These are phyloP conservation scores for Lycopodina hypogea DNA, from an alignment of 37 sponge, comb jelly and placozoan species.

Conservation along the genomic window DNA sequence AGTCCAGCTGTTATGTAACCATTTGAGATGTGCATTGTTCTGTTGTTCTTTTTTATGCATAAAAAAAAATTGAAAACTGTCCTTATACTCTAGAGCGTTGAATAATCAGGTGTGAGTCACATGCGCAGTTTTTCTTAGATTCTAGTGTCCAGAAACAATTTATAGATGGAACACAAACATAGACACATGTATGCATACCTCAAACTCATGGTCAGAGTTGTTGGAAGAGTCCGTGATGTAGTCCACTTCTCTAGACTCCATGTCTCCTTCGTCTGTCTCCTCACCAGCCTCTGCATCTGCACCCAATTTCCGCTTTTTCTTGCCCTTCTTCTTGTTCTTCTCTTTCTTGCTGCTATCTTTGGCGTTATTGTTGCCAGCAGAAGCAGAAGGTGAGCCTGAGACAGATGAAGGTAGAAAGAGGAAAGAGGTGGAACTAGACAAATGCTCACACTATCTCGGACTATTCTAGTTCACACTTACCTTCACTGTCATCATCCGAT, in stretches of 20 bases:
- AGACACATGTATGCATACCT: slow-evolving; percentile 25
- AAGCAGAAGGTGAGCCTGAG: slow-evolving; percentile 26
- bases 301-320: slow-evolving; percentile 28
- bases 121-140: no score
- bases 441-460: no score
- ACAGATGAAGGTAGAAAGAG: background rate
- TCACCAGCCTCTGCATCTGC: slow-evolving; percentile 58
- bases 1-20: no score
- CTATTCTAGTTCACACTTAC: no score
- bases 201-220: slow-evolving; percentile 53
- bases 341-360: background rate
- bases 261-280: slow-evolving; percentile 79
- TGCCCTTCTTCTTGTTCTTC: slow-evolving; percentile 17
- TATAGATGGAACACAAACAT: no score
- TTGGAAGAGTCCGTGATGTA: slow-evolving; percentile 75
- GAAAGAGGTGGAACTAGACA: background rate
- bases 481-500: slow-evolving; percentile 20
- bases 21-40: no score
- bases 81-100: no score
- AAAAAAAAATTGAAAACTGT: no score
- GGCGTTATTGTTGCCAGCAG: slow-evolving; percentile 5
- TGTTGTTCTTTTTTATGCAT: no score
- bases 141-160: no score
- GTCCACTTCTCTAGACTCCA: slow-evolving; percentile 85
- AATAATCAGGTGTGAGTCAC: no score